Percentiles rank a stretch among this genome's conserved stretches.
phyloP scores from a whole-genome alignment of 2,113 vertebrate genomes.

The Glaucidium brasilianum region DNA sequence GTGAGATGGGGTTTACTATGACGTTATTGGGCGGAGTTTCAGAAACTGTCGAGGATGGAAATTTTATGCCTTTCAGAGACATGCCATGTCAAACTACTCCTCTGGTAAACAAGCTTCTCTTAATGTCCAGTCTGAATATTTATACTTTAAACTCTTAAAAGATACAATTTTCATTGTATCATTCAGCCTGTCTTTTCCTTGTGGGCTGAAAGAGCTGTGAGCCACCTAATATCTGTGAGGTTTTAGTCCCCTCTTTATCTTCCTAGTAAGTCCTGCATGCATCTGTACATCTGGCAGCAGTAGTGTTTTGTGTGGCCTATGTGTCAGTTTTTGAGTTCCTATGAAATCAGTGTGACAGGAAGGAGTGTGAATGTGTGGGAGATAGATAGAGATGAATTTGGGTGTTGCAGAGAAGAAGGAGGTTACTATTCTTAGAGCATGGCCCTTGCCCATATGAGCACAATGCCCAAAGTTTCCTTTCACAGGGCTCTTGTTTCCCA shows the following conservation, averaged over 20 bases:
- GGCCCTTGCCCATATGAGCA: neutral
- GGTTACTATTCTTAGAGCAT: neutral
- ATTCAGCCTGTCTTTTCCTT: neutral
- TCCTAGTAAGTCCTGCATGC: neutral
- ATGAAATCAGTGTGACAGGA: neutral
- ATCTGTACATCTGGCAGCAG: neutral
- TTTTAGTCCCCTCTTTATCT: neutral
- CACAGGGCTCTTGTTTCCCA: neutral
- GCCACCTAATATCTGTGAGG: neutral
- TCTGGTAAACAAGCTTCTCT: neutral
- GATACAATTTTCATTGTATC: neutral
- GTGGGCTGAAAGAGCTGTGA: neutral
- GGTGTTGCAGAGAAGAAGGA: neutral
- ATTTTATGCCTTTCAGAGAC: conserved; percentile 21
- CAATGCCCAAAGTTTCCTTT: neutral
- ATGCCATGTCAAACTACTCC: neutral
- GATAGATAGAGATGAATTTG: neutral
- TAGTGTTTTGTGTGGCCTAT: neutral
- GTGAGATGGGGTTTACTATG: neutral
- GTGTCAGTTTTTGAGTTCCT: conserved; percentile 12
- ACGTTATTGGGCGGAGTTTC: neutral
- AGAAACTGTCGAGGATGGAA: neutral
- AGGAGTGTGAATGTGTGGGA: conserved; percentile 10
- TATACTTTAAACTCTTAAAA: neutral
- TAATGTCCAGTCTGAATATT: neutral